Evolutionary conservation across 1,140 invertebrate species (phyloP).

Genomic region (Orussus abietinus): DNA sequence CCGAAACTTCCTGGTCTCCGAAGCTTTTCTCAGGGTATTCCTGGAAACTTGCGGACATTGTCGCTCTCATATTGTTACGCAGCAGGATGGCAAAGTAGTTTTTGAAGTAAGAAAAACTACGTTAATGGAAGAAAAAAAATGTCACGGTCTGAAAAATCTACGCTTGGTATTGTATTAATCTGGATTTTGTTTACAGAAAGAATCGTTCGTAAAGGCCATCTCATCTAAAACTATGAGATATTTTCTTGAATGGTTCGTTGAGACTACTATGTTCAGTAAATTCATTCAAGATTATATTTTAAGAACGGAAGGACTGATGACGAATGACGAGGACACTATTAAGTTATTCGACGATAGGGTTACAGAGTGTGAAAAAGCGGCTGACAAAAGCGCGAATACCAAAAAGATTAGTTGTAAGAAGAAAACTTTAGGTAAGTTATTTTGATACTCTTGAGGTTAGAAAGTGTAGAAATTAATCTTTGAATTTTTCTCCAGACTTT

Average conservation of each 20-base stretch:
- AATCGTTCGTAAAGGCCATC: slow-evolving; percentile 57
- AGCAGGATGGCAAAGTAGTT: slow-evolving; percentile 48
- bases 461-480: slow-evolving; percentile 3
- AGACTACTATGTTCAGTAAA: slow-evolving; percentile 73
- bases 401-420: slow-evolving; percentile 20
- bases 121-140: too few species aligned
- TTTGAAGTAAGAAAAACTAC: slow-evolving; percentile 57
- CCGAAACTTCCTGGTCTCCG: slow-evolving; percentile 62
- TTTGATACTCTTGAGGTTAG: too few species aligned
- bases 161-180: slow-evolving; percentile 3
- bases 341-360: slow-evolving; percentile 22
- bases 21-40: slow-evolving; percentile 67
- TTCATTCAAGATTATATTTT: slow-evolving; percentile 36
- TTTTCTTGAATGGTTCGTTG: slow-evolving; percentile 79
- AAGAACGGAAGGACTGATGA: slow-evolving; percentile 10
- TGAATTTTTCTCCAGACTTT: not conserved
- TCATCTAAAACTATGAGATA: slow-evolving; percentile 62
- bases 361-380: slow-evolving; percentile 16
- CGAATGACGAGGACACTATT: slow-evolving; percentile 11
- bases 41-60: slow-evolving; percentile 64
- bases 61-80: slow-evolving; percentile 51
- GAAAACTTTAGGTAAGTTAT: slow-evolving; percentile 20
- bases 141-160: too few species aligned
- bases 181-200: slow-evolving; percentile 32
- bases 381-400: slow-evolving; percentile 15